Base-by-base conservation (phyloP, 2,888 invertebrate genomes). In the Lepeophtheirus nordmannii region DNA sequence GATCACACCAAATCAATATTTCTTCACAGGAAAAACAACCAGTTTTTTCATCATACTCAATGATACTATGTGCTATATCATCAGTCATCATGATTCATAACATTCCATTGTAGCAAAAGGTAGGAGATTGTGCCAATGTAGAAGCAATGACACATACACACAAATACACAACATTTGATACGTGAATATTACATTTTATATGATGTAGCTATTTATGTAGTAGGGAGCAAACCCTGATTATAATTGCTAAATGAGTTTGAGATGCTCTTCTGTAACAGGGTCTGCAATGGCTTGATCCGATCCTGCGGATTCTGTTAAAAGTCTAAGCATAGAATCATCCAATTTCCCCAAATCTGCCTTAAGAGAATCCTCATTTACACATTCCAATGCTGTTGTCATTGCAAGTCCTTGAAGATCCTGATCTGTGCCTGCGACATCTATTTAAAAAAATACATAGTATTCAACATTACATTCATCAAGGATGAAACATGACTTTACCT, bases 191-290 rank as follows among this genome's bases (percentile, higher is more conserved):
- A 30, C 30, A 30, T 30, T 5, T 7, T 30, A 30, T 30, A 7
- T 30, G 30, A 30, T 30, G 30, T 30, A 30, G 7, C 7, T 30
- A 30, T 30, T 30, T 30, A 30, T 30, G 30, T 30, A 30, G 30
- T 30, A 30, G 30, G 30, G 2, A 30, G 30, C 30, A 30, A 30
- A 2, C 30, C 30, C 30, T 5, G 30, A 30, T 30, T 30, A 30
- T 30, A 30, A 30, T 30, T 46, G 53, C 38, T 61, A 61, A 17
- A 61, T 2, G n/a, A 30, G 22, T 38, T 61, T 61, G 8, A 61
- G 61, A 37, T 61, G 61, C 39, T 61, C 61, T 61, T 61, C 61
- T 8, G 61, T 61, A 11, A 37, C 61, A 22, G 61, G 61, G 38
- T 61, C 61, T 22, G 61, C 61, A 22, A 61, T n/a, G n/a, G 22